phyloP scores from a whole-genome alignment of 2,888 invertebrate genomes.

The Omphaloscelis lunosa region DNA sequence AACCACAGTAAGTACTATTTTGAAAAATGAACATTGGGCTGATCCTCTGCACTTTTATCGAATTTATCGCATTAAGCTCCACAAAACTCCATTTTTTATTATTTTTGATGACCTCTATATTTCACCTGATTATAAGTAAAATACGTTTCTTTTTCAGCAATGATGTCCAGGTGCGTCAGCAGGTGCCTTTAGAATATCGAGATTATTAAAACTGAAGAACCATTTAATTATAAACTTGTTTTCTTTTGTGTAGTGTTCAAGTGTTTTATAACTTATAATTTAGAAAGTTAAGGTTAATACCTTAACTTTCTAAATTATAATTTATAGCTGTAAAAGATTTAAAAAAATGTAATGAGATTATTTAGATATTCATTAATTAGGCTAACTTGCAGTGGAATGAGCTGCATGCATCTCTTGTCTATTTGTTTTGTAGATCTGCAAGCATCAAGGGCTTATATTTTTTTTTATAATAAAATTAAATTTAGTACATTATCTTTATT shows the following conservation, averaged over 20 bases:
- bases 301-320: too few relatives aligned
- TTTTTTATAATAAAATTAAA: neutral
- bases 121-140: neutral
- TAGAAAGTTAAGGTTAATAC: neutral
- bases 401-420: neutral
- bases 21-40: neutral
- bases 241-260: constrained; percentile 1
- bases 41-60: neutral
- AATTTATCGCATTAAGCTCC: neutral
- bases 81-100: neutral
- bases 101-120: neutral
- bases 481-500: neutral
- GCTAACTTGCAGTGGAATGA: neutral
- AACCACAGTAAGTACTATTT: constrained; percentile 27
- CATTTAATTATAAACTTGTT: constrained; percentile 9
- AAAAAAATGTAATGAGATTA: neutral
- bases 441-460: neutral
- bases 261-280: neutral
- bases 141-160: constrained; percentile 33
- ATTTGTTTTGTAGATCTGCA: neutral
- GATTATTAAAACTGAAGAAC: constrained; percentile 18
- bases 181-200: constrained; percentile 43
- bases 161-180: constrained; percentile 42
- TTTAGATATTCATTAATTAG: neutral
- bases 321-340: neutral